Percentiles rank a stretch among this genome's conserved stretches.
Conservation (phyloP, 2,888 invertebrate genomes). For the Andrena camellia region DNA sequence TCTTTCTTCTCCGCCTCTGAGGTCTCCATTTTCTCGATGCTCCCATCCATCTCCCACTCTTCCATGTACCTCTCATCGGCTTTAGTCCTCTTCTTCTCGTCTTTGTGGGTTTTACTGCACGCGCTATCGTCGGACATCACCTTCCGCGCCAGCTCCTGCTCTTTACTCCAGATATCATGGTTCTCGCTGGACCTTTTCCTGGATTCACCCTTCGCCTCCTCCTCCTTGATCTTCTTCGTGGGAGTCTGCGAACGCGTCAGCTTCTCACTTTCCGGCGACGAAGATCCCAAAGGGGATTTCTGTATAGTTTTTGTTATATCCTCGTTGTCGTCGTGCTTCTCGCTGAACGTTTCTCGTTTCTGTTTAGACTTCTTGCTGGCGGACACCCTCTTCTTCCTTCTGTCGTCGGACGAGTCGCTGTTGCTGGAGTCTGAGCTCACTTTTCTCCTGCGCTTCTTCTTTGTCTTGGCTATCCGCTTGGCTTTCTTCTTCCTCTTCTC, state of each 20-base stretch:
- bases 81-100: slow-evolving; percentile 43
- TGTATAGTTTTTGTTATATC: slow-evolving; percentile 45
- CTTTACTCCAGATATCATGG: slow-evolving; percentile 42
- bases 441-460: slow-evolving; percentile 76
- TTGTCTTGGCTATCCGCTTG: slow-evolving; percentile 72
- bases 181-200: slow-evolving; percentile 47
- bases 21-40: slow-evolving; percentile 27
- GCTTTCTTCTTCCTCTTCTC: slow-evolving; percentile 77
- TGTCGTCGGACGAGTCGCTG: slow-evolving; percentile 77
- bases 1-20: slow-evolving; percentile 52
- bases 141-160: slow-evolving; percentile 43
- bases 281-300: slow-evolving; percentile 45
- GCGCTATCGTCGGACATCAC: slow-evolving; percentile 19
- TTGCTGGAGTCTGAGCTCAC: slow-evolving; percentile 77
- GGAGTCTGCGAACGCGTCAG: slow-evolving; percentile 30
- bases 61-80: slow-evolving; percentile 63
- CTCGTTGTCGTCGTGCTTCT: slow-evolving; percentile 40
- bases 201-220: slow-evolving; percentile 38
- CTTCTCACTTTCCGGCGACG: slow-evolving; percentile 27
- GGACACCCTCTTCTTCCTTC: slow-evolving; percentile 50
- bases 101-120: slow-evolving; percentile 39
- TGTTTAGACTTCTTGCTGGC: slow-evolving; percentile 54
- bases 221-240: slow-evolving; percentile 64
- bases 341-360: slow-evolving; percentile 14
- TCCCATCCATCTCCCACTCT: slow-evolving; percentile 74